phyloP scores from a whole-genome alignment of 2,113 vertebrate species.

The Ameiurus melas region DNA sequence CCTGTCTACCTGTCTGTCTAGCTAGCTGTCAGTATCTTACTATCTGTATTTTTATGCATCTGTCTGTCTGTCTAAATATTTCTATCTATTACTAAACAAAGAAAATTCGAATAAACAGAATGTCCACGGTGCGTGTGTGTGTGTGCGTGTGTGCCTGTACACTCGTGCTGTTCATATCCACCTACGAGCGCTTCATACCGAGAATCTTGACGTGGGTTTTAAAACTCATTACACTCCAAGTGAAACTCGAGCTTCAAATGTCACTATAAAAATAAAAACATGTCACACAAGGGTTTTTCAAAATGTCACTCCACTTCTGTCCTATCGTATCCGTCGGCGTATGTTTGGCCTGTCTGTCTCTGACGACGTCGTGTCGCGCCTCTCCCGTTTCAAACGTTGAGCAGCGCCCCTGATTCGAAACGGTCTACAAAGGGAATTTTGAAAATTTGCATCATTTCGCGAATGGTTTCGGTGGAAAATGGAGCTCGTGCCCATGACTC shows the following conservation, averaged over 20 bases:
- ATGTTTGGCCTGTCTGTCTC: slow-evolving; percentile 16
- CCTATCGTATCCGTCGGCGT: not conserved
- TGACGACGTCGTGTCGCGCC: not conserved
- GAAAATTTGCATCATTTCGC: not conserved
- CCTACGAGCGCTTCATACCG: not conserved
- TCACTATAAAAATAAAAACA: slow-evolving; percentile 34
- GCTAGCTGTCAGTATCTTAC: not conserved
- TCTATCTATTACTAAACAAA: not conserved
- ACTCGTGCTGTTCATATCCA: not conserved
- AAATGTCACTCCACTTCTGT: not conserved
- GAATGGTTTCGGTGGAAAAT: not conserved
- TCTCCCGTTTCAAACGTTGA: not conserved
- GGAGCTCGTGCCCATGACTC: not conserved
- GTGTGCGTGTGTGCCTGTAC: not conserved
- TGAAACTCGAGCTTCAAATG: slow-evolving; percentile 45
- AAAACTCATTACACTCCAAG: slow-evolving; percentile 20
- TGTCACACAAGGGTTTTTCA: not conserved
- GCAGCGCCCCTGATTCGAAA: no score
- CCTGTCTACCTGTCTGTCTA: not conserved
- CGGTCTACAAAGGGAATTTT: not conserved
- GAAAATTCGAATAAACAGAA: not conserved
- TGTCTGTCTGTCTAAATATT: not conserved
- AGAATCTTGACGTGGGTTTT: slow-evolving; percentile 30
- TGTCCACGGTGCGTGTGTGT: not conserved
- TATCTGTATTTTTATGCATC: not conserved